Conservation (phyloP, 2,113 vertebrate genomes). For the Zosterops pallidus region DNA sequence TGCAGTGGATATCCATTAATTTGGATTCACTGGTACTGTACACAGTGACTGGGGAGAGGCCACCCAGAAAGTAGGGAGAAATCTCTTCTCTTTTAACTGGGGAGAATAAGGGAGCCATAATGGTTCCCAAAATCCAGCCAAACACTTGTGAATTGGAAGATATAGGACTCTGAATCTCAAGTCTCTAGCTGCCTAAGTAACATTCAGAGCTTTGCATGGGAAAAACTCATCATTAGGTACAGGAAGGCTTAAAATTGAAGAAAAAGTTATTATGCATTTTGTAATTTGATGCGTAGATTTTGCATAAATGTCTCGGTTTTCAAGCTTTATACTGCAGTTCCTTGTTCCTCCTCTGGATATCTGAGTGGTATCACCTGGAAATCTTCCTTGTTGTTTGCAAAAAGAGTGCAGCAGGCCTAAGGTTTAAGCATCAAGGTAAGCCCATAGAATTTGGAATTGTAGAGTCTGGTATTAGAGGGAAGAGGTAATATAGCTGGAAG, state of each 20-base stretch:
- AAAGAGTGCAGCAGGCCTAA: neutral
- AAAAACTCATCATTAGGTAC: neutral
- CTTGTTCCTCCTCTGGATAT: neutral
- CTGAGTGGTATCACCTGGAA: neutral
- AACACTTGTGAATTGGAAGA: neutral
- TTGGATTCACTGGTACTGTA: neutral
- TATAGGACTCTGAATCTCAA: neutral
- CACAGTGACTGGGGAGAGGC: neutral
- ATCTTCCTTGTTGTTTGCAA: neutral
- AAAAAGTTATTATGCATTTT: neutral
- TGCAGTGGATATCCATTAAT: neutral
- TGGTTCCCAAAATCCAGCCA: neutral
- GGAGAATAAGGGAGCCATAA: neutral
- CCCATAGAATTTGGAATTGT: neutral
- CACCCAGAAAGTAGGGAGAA: neutral
- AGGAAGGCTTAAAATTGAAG: neutral
- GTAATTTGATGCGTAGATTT: neutral
- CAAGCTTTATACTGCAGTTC: neutral
- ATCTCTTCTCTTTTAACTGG: neutral
- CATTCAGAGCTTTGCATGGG: neutral
- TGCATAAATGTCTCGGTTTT: neutral
- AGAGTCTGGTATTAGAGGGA: neutral
- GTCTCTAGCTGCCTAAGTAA: neutral
- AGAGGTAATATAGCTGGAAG: neutral
- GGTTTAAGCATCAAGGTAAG: neutral